These are phyloP conservation scores for Stercorarius parasiticus DNA, from an alignment of 2,113 vertebrate genomes.

Conservation along the genomic window DNA sequence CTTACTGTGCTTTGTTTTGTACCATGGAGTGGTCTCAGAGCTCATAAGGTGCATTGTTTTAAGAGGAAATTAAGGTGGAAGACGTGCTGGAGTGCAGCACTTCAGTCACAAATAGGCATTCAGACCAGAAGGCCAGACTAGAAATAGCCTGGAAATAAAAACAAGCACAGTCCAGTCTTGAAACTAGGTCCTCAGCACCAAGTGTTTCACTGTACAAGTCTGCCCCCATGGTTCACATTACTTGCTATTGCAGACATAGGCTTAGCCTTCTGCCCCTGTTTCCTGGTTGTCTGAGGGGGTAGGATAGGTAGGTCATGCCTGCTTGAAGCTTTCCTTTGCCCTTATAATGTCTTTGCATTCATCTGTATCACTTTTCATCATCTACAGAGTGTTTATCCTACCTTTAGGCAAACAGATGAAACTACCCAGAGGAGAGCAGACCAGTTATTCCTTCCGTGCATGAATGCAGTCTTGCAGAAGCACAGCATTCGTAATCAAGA, in stretches of 20 bases:
- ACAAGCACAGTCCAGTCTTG: neutral
- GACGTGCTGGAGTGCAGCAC: neutral
- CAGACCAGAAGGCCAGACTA: neutral
- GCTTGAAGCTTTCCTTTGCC: neutral
- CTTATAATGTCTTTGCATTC: neutral
- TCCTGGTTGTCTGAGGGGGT: neutral
- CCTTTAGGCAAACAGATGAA: neutral
- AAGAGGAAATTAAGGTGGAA: neutral
- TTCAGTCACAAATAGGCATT: neutral
- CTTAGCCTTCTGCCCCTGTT: neutral
- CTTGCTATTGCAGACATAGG: fast-evolving
- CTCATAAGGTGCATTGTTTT: neutral
- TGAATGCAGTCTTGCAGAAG: neutral
- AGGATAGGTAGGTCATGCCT: neutral
- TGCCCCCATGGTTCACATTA: fast-evolving
- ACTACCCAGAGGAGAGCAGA: neutral
- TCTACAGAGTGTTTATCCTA: neutral
- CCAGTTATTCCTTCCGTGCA: fast-evolving
- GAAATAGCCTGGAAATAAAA: neutral
- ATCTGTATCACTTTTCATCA: neutral
- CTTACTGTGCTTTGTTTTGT: neutral
- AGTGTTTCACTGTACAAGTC: neutral
- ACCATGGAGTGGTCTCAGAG: neutral
- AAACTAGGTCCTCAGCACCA: neutral
- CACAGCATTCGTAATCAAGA: neutral